Conservation (phyloP, 2,888 invertebrate genomes). For the Coremacera marginata region DNA sequence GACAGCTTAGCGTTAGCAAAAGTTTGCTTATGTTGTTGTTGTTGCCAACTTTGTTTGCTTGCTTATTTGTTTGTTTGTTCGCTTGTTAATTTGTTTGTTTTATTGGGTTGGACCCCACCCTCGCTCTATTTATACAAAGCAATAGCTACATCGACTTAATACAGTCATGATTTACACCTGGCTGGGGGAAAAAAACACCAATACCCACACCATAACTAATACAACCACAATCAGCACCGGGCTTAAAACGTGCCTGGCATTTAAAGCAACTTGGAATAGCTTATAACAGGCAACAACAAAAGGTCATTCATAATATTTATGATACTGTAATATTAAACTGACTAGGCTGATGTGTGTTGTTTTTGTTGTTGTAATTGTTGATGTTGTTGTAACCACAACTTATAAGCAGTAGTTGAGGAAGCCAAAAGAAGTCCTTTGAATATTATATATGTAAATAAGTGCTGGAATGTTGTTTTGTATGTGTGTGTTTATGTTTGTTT, state of each 20-base stretch:
- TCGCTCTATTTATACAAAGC: slow-evolving; percentile 50
- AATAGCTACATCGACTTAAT: not conserved
- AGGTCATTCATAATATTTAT: slow-evolving; percentile 55
- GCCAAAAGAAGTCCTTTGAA: too few species aligned
- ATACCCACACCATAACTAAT: too few species aligned
- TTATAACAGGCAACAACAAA: slow-evolving; percentile 51
- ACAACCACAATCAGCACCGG: slow-evolving; percentile 24
- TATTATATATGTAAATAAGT: too few species aligned
- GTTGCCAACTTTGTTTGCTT: too few species aligned
- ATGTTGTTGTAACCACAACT: not conserved
- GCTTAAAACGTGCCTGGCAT: slow-evolving; percentile 40
- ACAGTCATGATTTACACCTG: slow-evolving; percentile 26
- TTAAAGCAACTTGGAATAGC: not conserved
- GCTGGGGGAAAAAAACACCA: not conserved
- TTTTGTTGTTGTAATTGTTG: not conserved
- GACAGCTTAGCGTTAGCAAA: not conserved
- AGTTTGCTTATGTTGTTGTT: not conserved
- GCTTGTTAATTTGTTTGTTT: not conserved
- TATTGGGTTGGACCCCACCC: slow-evolving; percentile 51
- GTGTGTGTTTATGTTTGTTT: not conserved
- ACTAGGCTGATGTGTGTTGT: slow-evolving; percentile 24
- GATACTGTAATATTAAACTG: slow-evolving; percentile 51
- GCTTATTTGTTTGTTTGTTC: too few species aligned
- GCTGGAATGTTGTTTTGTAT: not conserved
- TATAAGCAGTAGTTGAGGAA: too few species aligned